Evolutionary conservation across 2,888 invertebrate genomes (phyloP), one percentile per base, ranked within the genome.

Genomic region (Tryphoninae sp.): DNA sequence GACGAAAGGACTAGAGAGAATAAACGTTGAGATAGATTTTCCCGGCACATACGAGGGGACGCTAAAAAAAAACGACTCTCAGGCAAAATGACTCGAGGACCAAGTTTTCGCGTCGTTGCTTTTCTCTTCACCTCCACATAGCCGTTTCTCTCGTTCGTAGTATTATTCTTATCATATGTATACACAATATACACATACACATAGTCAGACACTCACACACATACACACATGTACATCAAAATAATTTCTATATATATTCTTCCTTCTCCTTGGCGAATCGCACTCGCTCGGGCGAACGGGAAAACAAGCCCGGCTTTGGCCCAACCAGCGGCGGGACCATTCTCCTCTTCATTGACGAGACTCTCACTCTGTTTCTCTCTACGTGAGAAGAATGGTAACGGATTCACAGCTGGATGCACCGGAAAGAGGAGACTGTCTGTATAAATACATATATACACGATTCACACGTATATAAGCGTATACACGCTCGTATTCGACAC

Each of bases 361-460:
- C 67, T 68, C 67, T 62, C 78, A 75, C 75, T 71, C 45, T 61
- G 62, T 78, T 75, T 76, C 53, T 53, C 71, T 61, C 61, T 75
- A 76, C 81, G 81, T 72, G 81, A 75, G 49, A 53, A 72, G 81
- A 72, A 78, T 78, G 49, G 72, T 62, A 55, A 78, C 68, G 78
- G 72, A 81, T 81, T 78, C 75, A 68, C 67, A 72, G 49, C 75
- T 40, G 67, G 67, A 49, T 68, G 75, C 75, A 72, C 67, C 58
- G 49, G 23, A 7, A 33, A 65, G 33, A 67, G 26, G n/a, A 65
- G 59, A 58, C 33, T 64, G 26, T 64, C 62, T 42, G 42, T 42
- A 9, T 64, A 19, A 16, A 42, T 22, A 19, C n/a, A 13, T 51
- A 23, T 51, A 45, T 49, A 45, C n/a, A 9, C 65, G 42, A 42